phyloP scores from a whole-genome alignment of 2,113 vertebrate genomes.

The Antennarius striatus region DNA sequence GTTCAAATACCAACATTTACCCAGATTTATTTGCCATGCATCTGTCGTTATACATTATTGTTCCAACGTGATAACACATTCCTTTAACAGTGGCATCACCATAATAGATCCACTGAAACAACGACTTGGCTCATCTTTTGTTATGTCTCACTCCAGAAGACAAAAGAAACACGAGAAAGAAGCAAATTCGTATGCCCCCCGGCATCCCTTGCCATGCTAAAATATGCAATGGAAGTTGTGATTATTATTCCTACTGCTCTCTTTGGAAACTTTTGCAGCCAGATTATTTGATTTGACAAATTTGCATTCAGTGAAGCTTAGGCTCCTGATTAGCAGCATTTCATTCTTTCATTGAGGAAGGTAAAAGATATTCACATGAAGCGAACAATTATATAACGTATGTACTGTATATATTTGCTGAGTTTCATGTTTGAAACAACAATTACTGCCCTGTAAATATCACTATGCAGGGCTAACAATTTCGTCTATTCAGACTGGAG shows the following conservation, averaged over 20 bases:
- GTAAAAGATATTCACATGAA: too few relatives aligned
- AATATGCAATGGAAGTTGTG: constrained; percentile 56
- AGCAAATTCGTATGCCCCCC: constrained; percentile 32
- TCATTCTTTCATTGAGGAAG: neutral
- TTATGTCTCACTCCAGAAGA: constrained; percentile 38
- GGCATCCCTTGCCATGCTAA: constrained; percentile 48
- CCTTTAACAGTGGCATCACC: constrained; percentile 18
- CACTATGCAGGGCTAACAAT: too few relatives aligned
- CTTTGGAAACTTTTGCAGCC: constrained; percentile 38
- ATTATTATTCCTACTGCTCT: constrained; percentile 52
- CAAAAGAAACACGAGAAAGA: constrained; percentile 51
- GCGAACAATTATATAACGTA: too few relatives aligned
- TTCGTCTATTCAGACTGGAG: too few relatives aligned
- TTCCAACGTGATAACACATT: neutral
- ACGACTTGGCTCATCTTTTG: constrained; percentile 23
- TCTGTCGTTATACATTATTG: constrained; percentile 14
- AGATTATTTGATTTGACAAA: constrained; percentile 40
- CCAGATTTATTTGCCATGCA: constrained; percentile 9
- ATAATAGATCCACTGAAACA: constrained; percentile 17
- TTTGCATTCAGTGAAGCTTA: constrained; percentile 12
- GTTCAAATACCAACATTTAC: constrained; percentile 7
- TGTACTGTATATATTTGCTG: too few relatives aligned
- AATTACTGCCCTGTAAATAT: too few relatives aligned
- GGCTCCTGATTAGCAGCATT: neutral
- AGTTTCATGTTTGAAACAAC: too few relatives aligned